Evolutionary conservation across 1,140 invertebrate genomes (phyloP).

Genomic region (Elysia chlorotica): DNA sequence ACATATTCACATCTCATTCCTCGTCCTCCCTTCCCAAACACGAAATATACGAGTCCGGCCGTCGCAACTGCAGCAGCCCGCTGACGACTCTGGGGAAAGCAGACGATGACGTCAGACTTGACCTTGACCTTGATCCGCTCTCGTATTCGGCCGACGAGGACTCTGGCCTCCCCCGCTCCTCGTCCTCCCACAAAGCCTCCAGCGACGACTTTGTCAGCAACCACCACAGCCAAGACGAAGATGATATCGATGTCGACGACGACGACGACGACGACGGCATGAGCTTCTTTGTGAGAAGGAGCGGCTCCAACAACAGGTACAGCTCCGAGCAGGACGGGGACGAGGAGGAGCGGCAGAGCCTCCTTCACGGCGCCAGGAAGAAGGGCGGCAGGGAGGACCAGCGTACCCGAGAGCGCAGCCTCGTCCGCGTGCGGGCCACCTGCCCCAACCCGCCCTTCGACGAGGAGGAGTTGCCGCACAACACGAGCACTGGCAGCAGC

Average conservation of each 20-base stretch:
- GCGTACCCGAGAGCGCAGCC: not conserved
- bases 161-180: slow-evolving; percentile 2
- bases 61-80: too few species aligned
- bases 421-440: slow-evolving; percentile 21
- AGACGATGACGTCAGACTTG: too few species aligned
- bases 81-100: too few species aligned
- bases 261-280: too few species aligned
- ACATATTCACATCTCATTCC: too few species aligned
- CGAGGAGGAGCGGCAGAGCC: slow-evolving; percentile 28
- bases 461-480: slow-evolving; percentile 45
- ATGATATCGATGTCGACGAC: too few species aligned
- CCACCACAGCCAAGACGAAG: too few species aligned
- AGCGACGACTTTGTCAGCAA: too few species aligned
- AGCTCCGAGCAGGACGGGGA: slow-evolving; percentile 33
- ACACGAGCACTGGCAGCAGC: slow-evolving; percentile 32
- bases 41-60: too few species aligned
- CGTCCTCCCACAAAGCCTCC: not conserved
- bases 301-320: not conserved
- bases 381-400: slow-evolving; percentile 4
- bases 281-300: not conserved
- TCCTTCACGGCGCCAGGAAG: too few species aligned
- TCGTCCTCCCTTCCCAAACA: too few species aligned
- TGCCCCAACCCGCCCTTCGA: slow-evolving; percentile 40
- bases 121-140: too few species aligned
- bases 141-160: not conserved